A percentile compares a stretch with the other conserved stretches of the same genome.
Conservation (phyloP, 23 tunicate genomes). For the Trididemnum miniatum region DNA sequence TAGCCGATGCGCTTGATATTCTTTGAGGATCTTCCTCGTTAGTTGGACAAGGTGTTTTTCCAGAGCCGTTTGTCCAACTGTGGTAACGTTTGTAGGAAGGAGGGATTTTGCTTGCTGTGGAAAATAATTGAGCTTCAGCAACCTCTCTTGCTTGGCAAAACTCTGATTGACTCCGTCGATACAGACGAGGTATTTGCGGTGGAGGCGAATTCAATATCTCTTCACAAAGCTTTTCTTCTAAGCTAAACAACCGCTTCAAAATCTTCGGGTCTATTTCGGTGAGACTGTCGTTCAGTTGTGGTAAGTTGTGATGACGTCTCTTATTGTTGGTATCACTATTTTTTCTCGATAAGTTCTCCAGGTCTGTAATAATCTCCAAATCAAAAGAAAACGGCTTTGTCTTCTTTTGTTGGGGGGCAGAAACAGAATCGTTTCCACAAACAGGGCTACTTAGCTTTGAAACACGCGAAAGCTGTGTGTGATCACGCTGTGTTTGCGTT, state of each 20-base stretch:
- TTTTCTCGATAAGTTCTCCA: background rate
- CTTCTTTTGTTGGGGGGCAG: background rate
- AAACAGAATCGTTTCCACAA: background rate
- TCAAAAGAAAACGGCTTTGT: background rate
- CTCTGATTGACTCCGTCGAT: constrained; percentile 16
- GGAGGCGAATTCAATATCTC: constrained; percentile 17
- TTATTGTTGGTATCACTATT: background rate
- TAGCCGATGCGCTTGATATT: background rate
- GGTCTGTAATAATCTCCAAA: background rate
- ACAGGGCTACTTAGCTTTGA: too few relatives aligned
- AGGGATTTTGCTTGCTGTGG: background rate
- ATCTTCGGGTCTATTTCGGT: background rate
- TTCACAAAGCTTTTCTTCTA: background rate
- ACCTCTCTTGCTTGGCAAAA: constrained; percentile 23
- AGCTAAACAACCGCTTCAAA: background rate
- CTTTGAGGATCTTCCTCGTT: background rate
- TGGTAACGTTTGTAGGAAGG: constrained; percentile 12
- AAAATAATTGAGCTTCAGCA: background rate
- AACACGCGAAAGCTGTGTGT: background rate
- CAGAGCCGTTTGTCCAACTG: constrained; percentile 18
- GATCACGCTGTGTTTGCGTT: background rate
- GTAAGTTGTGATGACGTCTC: constrained; percentile 3
- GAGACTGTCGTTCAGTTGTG: background rate
- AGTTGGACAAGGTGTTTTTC: background rate
- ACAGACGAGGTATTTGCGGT: constrained; percentile 7